Conservation (phyloP, 2,113 vertebrate species). For the Rhadina sibilatrix region DNA sequence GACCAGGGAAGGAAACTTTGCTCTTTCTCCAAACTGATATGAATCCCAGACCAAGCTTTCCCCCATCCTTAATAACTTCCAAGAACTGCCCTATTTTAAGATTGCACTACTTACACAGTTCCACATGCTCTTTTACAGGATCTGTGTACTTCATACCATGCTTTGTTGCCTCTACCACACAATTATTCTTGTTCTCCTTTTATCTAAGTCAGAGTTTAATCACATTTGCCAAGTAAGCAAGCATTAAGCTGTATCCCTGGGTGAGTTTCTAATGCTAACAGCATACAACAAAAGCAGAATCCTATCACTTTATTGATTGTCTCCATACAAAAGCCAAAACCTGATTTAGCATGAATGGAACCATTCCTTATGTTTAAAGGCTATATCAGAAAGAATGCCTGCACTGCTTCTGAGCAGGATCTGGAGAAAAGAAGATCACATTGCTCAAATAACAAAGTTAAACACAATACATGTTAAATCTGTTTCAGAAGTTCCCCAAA, state of each 20-base stretch:
- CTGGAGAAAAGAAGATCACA: background rate
- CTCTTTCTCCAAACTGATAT: background rate
- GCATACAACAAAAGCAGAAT: conserved; percentile 25
- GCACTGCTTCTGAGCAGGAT: background rate
- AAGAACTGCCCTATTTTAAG: background rate
- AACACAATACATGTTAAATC: background rate
- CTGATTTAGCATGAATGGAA: background rate
- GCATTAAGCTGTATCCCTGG: conserved; percentile 28
- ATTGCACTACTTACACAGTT: background rate
- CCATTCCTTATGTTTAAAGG: conserved; percentile 3
- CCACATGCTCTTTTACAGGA: background rate
- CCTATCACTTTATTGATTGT: background rate
- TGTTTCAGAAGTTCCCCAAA: background rate
- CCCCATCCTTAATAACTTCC: background rate
- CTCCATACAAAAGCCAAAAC: conserved; percentile 24
- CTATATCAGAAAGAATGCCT: background rate
- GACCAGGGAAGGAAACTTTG: background rate
- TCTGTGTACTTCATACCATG: background rate
- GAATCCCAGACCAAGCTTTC: background rate
- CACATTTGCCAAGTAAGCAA: conserved; percentile 37
- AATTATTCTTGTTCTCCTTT: background rate
- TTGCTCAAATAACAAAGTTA: background rate
- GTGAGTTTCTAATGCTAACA: conserved; percentile 38
- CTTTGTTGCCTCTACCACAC: background rate
- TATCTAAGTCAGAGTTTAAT: conserved; percentile 31